Evolutionary conservation across 1,140 invertebrate genomes (phyloP).

Genomic region (Papilio xuthus): DNA sequence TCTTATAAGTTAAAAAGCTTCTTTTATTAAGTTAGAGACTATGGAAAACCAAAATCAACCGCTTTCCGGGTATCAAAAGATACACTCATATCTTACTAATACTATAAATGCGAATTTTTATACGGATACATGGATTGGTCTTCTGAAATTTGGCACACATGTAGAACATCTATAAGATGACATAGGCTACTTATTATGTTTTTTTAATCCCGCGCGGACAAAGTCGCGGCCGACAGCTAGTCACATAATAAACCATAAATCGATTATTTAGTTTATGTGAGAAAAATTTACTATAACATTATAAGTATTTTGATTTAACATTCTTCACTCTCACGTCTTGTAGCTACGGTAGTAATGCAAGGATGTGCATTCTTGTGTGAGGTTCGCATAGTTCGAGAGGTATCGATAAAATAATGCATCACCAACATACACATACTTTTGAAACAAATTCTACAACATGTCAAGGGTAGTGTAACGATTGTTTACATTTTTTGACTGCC

Average conservation of each 20-base stretch:
- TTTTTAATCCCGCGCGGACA: too few relatives aligned
- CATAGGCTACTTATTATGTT: too few relatives aligned
- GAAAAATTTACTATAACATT: background rate
- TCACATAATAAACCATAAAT: background rate
- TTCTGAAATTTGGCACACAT: too few relatives aligned
- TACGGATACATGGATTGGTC: too few relatives aligned
- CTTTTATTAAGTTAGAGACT: background rate
- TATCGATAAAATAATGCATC: background rate
- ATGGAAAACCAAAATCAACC: background rate
- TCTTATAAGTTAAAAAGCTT: slow-evolving; percentile 3
- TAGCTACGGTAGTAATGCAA: slow-evolving; percentile 6
- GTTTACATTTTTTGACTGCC: background rate
- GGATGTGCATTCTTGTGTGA: slow-evolving; percentile 11
- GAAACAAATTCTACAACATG: background rate
- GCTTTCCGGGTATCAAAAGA: background rate
- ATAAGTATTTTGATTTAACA: background rate
- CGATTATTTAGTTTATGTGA: background rate
- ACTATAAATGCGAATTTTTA: background rate
- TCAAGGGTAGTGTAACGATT: background rate
- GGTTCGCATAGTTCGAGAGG: slow-evolving; percentile 7
- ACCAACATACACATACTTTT: background rate
- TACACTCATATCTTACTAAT: background rate
- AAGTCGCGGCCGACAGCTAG: too few relatives aligned
- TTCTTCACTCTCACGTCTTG: background rate
- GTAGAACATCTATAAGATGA: too few relatives aligned